These are phyloP conservation scores for Myotis findleyi DNA, from an alignment of 2,797 vertebrate species.

Conservation along the genomic window DNA sequence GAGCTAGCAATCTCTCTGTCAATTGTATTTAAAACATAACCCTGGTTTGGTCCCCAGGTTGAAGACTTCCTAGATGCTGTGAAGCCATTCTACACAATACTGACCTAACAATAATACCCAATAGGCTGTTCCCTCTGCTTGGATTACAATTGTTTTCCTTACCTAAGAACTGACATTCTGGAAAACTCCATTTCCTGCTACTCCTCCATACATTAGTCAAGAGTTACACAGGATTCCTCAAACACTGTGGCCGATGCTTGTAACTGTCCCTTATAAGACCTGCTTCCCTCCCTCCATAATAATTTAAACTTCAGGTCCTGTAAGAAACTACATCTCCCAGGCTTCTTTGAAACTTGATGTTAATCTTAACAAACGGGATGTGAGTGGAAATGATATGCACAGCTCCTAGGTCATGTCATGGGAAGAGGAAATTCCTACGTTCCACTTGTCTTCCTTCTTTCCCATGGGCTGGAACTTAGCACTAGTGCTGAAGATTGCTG, in stretches of 20 bases:
- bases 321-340: slow-evolving; percentile 37
- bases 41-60: background rate
- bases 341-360: background rate
- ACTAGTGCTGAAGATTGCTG: background rate
- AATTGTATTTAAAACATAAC: background rate
- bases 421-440: background rate
- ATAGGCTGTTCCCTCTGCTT: background rate
- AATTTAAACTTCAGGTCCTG: background rate
- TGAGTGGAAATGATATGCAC: background rate
- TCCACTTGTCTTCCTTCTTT: slow-evolving; percentile 1
- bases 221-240: background rate
- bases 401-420: background rate
- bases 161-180: background rate
- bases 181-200: background rate
- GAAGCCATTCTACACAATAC: background rate
- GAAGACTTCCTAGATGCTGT: background rate
- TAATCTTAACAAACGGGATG: background rate
- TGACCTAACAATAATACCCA: background rate
- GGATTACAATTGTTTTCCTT: background rate
- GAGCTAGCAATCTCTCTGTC: background rate
- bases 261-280: background rate
- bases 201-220: background rate
- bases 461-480: background rate
- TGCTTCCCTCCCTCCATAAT: background rate
- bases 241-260: background rate